phyloP scores from a whole-genome alignment of 1,140 invertebrate genomes.

The Lordiphosa stackelbergi region DNA sequence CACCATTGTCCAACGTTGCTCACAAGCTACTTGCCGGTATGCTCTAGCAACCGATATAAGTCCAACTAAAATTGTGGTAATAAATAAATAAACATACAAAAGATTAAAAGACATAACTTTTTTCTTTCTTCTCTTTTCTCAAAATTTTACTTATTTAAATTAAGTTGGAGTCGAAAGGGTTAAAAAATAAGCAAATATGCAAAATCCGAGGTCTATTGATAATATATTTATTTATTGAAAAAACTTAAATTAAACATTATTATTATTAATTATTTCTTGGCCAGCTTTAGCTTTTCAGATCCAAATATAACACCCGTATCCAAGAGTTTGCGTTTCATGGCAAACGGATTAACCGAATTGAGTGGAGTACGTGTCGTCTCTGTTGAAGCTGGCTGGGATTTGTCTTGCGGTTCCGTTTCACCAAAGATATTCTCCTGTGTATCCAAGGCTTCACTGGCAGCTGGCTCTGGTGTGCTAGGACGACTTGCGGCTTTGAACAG shows the following conservation, averaged over 20 bases:
- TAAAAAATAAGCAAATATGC: too few relatives aligned
- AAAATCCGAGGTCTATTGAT: too few relatives aligned
- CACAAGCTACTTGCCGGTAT: too few relatives aligned
- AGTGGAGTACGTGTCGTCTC: slow-evolving; percentile 47
- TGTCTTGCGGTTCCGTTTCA: slow-evolving; percentile 48
- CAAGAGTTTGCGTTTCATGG: slow-evolving; percentile 64
- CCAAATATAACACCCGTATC: slow-evolving; percentile 67
- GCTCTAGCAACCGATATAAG: too few relatives aligned
- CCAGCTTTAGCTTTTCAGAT: slow-evolving; percentile 64
- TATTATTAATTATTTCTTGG: slow-evolving; percentile 47
- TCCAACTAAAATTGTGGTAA: too few relatives aligned
- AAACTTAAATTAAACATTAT: not conserved
- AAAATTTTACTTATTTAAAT: too few relatives aligned
- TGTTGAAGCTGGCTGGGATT: slow-evolving; percentile 3
- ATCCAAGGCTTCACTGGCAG: slow-evolving; percentile 29
- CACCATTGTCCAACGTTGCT: too few relatives aligned
- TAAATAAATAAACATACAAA: too few relatives aligned
- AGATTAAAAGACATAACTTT: too few relatives aligned
- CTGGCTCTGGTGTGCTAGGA: slow-evolving; percentile 40
- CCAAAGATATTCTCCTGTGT: slow-evolving; percentile 65
- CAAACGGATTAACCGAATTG: slow-evolving; percentile 68
- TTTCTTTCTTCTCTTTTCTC: too few relatives aligned
- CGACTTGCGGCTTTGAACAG: slow-evolving; percentile 55
- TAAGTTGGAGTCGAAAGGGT: too few relatives aligned
- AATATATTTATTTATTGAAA: slow-evolving; percentile 4